These are phyloP conservation scores for Aphyosemion australe DNA, from an alignment of 2,113 vertebrate species.

Conservation along the genomic window DNA sequence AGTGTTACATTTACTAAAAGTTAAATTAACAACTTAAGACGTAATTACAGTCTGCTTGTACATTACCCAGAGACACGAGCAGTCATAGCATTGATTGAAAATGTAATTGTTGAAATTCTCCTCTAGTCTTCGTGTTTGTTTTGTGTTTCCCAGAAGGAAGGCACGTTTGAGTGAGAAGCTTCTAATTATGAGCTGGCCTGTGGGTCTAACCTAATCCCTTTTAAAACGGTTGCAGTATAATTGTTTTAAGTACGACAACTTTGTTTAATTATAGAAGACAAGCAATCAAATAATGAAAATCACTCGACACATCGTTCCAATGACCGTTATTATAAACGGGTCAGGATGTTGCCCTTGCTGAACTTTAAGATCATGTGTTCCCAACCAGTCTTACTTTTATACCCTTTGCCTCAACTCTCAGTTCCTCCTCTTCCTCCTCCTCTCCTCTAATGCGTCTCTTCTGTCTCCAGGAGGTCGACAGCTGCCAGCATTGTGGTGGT, in stretches of 20 bases:
- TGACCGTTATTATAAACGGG: background rate
- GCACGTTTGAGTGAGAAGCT: background rate
- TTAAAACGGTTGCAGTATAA: background rate
- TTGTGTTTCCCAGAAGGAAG: slow-evolving; percentile 16
- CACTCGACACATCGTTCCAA: background rate
- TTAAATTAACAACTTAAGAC: slow-evolving; percentile 5
- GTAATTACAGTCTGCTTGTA: slow-evolving; percentile 7
- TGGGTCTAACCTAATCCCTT: background rate
- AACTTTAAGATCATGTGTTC: background rate
- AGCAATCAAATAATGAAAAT: background rate
- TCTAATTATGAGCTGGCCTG: slow-evolving; percentile 5
- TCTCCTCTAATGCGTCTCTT: slow-evolving; percentile 49
- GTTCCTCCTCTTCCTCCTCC: slow-evolving; percentile 11
- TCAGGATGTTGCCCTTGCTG: background rate
- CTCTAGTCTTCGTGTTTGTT: slow-evolving; percentile 17
- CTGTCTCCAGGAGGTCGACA: slow-evolving; percentile 71
- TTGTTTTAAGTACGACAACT: background rate
- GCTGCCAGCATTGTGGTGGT: slow-evolving; percentile 88
- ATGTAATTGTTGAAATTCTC: slow-evolving; percentile 6
- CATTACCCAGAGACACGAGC: slow-evolving; percentile 7
- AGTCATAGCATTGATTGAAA: slow-evolving; percentile 18
- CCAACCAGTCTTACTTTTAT: background rate
- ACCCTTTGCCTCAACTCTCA: slow-evolving; percentile 29
- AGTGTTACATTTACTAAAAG: background rate
- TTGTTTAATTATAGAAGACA: background rate